Percentiles rank a stretch among this genome's conserved stretches.
These are phyloP conservation scores for Vidua macroura DNA, from an alignment of 2,113 vertebrate genomes.

Conservation along the genomic window DNA sequence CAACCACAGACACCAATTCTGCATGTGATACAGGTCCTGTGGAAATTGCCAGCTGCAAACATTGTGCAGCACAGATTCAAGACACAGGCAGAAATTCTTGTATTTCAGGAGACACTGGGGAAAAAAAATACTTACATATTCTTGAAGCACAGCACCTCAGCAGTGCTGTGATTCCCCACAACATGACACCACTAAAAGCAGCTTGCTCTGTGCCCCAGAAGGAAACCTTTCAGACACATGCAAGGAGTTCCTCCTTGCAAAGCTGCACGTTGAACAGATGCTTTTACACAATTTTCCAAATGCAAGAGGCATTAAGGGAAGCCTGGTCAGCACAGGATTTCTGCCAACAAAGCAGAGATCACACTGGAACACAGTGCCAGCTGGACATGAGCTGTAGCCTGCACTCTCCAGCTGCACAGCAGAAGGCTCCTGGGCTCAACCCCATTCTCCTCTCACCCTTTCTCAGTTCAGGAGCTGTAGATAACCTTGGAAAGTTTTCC, in stretches of 20 bases:
- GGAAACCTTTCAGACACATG: not conserved
- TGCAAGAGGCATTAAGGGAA: not conserved
- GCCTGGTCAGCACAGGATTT: not conserved
- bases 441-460: not conserved
- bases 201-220: not conserved
- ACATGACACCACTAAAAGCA: not conserved
- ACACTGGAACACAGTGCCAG: fast-evolving
- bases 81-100: not conserved
- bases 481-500: not conserved
- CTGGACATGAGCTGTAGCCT: not conserved
- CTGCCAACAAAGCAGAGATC: not conserved
- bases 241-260: not conserved
- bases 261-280: not conserved
- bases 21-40: not conserved
- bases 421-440: not conserved
- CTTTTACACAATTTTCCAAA: not conserved
- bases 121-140: too few relatives aligned
- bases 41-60: not conserved
- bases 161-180: not conserved
- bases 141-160: not conserved
- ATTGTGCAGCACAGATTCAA: not conserved
- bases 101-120: not conserved
- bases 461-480: not conserved
- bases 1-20: not conserved
- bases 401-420: not conserved